Percentiles rank a stretch among this genome's conserved stretches.
Conservation (phyloP, 2,888 invertebrate species). For the Morpho achilles region DNA sequence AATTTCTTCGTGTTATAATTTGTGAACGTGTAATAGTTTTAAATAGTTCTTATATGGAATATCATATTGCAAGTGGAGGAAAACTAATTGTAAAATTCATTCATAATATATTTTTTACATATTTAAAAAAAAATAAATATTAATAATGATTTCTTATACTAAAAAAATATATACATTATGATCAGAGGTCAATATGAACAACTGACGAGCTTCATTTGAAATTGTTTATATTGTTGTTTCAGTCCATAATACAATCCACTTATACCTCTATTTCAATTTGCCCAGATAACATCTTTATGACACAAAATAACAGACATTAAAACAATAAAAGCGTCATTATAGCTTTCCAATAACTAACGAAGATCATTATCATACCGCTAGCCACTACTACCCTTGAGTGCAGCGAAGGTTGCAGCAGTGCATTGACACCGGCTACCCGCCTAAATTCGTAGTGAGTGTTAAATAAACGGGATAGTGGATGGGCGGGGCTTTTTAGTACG, state of each 20-base stretch:
- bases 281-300: background rate
- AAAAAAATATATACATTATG: too few species aligned
- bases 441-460: slow-evolving; percentile 39
- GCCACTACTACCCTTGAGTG: slow-evolving; percentile 73
- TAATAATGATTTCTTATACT: too few species aligned
- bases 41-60: too few species aligned
- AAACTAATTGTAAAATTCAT: too few species aligned
- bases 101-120: too few species aligned
- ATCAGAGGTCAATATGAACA: too few species aligned
- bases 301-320: slow-evolving; percentile 6
- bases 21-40: too few species aligned
- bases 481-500: slow-evolving; percentile 38
- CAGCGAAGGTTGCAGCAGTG: slow-evolving; percentile 73
- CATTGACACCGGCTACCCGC: slow-evolving; percentile 64
- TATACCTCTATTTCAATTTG: background rate
- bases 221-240: background rate
- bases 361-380: slow-evolving; percentile 67
- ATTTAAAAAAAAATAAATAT: too few species aligned
- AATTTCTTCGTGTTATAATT: too few species aligned
- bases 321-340: slow-evolving; percentile 21
- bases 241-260: background rate
- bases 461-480: slow-evolving; percentile 29
- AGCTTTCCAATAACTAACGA: slow-evolving; percentile 51
- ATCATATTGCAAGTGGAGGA: too few species aligned
- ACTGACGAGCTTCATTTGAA: too few species aligned